Evolutionary conservation across 2,797 vertebrate genomes (phyloP), one percentile per base, ranked within the genome.

Genomic region (Decapterus maruadsi): DNA sequence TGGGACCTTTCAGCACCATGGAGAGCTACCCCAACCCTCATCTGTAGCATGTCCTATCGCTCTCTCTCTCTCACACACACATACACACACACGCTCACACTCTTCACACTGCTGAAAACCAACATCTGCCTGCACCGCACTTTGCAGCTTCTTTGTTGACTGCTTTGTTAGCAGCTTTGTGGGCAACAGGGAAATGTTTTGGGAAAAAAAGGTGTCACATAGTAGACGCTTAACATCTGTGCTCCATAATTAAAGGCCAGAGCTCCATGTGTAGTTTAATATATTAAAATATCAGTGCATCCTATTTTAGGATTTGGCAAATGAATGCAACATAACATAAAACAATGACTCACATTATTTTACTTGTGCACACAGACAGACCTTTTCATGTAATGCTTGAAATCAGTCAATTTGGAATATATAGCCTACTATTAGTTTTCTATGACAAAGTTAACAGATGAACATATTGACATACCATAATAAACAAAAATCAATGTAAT

Each of bases 1-100:
- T 53, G 9, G 2, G 48, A 43, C 0, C 2, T 17, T 89, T 87
- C 79, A 87, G 85, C 45, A 90, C 85, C 85, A 87, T 0, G 81
- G 88, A 89, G 73, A 90, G 87, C 81, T 65, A 58, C 65, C 36
- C 19, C 2, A 48, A 42, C 1, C 26, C 14, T 29, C 19, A 29
- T 71, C 16, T 40, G 9, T n/a, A 51, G 29, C 2, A 0, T 0
- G 38, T n/a, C 38, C n/a, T 70, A 5, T 34, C 31, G 1, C 6
- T 34, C 31, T 34, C 31, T 34, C 6, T 34, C 31, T 34, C 31
- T 34, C 38, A 40, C 38, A 40, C 38, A 40, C 9, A 40, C 38
- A 40, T 8, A 40, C 38, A 40, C 38, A 40, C 38, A 40, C 38
- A 40, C 2, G 10, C 38, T 10, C 38, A 40, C 38, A 40, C 38